Evolutionary conservation across 2,113 vertebrate species (phyloP).

Genomic region (Cephalophus harveyi): DNA sequence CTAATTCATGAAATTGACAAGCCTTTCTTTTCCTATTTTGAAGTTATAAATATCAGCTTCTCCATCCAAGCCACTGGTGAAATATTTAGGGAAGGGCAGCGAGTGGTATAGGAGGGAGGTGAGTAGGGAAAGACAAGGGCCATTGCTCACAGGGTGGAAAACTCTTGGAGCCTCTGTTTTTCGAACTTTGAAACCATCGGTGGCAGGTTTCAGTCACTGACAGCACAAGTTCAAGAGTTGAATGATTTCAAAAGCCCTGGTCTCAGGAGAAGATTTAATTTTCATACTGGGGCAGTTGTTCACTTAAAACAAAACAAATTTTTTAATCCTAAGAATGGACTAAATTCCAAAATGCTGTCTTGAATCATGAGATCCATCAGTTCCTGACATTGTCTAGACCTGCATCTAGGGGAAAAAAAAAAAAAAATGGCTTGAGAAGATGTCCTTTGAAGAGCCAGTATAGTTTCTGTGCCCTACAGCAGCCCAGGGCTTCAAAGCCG

Average conservation of each 20-base stretch:
- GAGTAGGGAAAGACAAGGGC: not conserved
- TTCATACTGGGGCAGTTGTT: constrained; percentile 32
- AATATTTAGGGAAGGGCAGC: not conserved
- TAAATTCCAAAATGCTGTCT: constrained; percentile 60
- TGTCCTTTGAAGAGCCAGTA: constrained; percentile 79
- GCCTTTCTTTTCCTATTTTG: not conserved
- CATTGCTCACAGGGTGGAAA: not conserved
- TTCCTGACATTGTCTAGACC: constrained; percentile 65
- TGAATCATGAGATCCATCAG: constrained; percentile 56
- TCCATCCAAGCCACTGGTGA: not conserved
- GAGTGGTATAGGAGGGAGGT: not conserved
- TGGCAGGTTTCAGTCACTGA: not conserved
- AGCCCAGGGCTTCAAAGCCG: constrained; percentile 69
- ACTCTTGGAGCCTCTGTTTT: not conserved
- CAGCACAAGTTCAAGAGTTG: not conserved
- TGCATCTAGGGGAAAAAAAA: too few species aligned
- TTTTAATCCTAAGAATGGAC: constrained; percentile 50
- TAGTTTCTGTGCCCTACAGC: constrained; percentile 74
- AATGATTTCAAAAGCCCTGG: not conserved
- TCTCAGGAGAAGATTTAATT: not conserved
- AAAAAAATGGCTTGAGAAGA: constrained; percentile 80
- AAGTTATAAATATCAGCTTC: constrained; percentile 30
- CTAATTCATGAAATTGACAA: constrained; percentile 60
- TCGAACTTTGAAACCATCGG: not conserved
- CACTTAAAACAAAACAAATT: constrained; percentile 27